Conservation (phyloP, 1,140 invertebrate species). For the Pararge aegeria region DNA sequence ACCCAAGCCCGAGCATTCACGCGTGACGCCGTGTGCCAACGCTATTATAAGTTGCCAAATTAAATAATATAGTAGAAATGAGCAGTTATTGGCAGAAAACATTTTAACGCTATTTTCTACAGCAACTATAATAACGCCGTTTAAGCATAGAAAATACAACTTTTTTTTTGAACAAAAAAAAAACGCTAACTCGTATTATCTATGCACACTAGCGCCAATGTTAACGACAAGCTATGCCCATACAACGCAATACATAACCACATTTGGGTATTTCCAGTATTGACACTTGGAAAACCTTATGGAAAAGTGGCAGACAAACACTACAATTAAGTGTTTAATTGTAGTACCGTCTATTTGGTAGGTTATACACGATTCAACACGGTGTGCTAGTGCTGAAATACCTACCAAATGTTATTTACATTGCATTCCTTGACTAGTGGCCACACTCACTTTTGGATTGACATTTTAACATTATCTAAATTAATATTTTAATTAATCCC, state of each 20-base stretch:
- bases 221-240: slow-evolving; percentile 77
- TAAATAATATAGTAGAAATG: slow-evolving; percentile 14
- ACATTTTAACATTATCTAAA: slow-evolving; percentile 14
- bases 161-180: slow-evolving; percentile 26
- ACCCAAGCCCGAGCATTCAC: slow-evolving; percentile 78
- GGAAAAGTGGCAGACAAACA: slow-evolving; percentile 20
- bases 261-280: slow-evolving; percentile 31
- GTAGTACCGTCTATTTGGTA: slow-evolving; percentile 52
- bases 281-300: slow-evolving; percentile 21
- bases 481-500: background rate
- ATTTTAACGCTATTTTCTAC: slow-evolving; percentile 12
- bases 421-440: slow-evolving; percentile 63
- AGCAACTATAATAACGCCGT: slow-evolving; percentile 32
- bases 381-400: slow-evolving; percentile 47
- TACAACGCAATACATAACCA: slow-evolving; percentile 63
- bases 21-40: slow-evolving; percentile 63
- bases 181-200: slow-evolving; percentile 37
- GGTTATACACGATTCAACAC: slow-evolving; percentile 57
- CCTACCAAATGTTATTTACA: slow-evolving; percentile 77
- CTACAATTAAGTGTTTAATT: slow-evolving; percentile 30
- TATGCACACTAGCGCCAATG: slow-evolving; percentile 57
- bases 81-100: background rate
- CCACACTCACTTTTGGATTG: slow-evolving; percentile 42
- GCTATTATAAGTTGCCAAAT: slow-evolving; percentile 29
- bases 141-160: slow-evolving; percentile 33